A percentile compares a stretch with the other conserved stretches of the same genome.
Evolutionary conservation across 2,797 vertebrate genomes (phyloP).

Genomic region (Sebastes diaconus): DNA sequence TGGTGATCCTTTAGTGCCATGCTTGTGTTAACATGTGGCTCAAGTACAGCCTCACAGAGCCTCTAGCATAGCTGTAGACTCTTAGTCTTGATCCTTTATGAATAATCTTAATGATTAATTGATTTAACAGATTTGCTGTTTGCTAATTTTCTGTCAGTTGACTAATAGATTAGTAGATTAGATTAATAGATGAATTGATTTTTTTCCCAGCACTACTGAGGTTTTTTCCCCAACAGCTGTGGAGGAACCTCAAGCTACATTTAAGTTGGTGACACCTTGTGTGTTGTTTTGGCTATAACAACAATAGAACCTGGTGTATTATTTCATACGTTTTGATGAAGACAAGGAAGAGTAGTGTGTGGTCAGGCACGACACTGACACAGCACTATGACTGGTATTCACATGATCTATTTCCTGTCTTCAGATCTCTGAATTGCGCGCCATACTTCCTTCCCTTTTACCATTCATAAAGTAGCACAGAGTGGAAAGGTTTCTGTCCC

Average conservation of each 20-base stretch:
- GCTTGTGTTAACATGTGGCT: neutral
- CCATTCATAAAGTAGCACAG: slow-evolving; percentile 64
- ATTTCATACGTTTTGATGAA: neutral
- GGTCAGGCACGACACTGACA: neutral
- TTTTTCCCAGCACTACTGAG: neutral
- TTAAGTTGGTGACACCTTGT: neutral
- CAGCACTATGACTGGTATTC: slow-evolving; percentile 2
- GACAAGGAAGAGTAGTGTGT: neutral
- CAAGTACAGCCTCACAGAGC: neutral
- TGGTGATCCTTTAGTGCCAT: neutral
- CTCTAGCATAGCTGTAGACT: neutral
- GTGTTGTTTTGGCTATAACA: neutral
- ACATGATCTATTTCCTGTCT: slow-evolving; percentile 29
- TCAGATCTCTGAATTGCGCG: slow-evolving; percentile 15
- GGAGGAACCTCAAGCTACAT: neutral
- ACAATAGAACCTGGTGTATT: neutral
- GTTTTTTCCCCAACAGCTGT: neutral
- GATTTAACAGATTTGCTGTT: neutral
- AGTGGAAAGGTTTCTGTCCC: slow-evolving; percentile 50
- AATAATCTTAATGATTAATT: neutral
- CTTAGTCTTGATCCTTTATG: neutral
- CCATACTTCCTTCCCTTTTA: slow-evolving; percentile 20
- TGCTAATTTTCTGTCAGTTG: neutral
- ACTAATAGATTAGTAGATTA: neutral
- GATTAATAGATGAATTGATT: neutral